phyloP scores from a whole-genome alignment of 2,797 vertebrate species.

The Spheniscus humboldti region DNA sequence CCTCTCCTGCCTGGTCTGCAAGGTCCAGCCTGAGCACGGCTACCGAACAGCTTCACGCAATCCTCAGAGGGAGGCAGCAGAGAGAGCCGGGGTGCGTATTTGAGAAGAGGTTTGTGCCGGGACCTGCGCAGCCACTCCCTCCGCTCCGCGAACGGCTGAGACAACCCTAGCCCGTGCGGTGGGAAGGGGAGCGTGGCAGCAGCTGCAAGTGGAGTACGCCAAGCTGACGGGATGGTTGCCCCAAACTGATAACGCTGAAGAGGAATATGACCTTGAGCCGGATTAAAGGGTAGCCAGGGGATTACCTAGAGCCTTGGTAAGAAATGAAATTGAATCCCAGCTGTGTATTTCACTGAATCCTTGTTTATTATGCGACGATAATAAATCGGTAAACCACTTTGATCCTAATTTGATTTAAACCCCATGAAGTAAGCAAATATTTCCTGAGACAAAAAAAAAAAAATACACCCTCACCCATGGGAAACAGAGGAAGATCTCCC shows the following conservation, averaged over 20 bases:
- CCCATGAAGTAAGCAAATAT: neutral
- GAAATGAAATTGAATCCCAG: neutral
- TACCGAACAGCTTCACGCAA: neutral
- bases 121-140: neutral
- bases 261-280: neutral
- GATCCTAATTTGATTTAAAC: neutral
- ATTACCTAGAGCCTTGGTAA: neutral
- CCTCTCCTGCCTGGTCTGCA: neutral
- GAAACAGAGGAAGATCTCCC: neutral
- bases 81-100: fast-evolving
- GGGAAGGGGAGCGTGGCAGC: neutral
- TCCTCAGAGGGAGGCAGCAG: neutral
- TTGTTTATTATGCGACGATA: neutral
- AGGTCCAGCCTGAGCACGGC: neutral
- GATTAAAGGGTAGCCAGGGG: neutral
- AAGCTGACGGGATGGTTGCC: neutral
- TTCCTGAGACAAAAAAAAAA: neutral
- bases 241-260: neutral
- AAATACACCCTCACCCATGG: no score
- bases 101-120: neutral
- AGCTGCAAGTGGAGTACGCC: neutral
- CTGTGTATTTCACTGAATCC: neutral
- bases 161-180: fast-evolving
- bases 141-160: fast-evolving
- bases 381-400: neutral